These are phyloP conservation scores for Polietes domitor DNA, from an alignment of 2,888 invertebrate genomes.

Conservation along the genomic window DNA sequence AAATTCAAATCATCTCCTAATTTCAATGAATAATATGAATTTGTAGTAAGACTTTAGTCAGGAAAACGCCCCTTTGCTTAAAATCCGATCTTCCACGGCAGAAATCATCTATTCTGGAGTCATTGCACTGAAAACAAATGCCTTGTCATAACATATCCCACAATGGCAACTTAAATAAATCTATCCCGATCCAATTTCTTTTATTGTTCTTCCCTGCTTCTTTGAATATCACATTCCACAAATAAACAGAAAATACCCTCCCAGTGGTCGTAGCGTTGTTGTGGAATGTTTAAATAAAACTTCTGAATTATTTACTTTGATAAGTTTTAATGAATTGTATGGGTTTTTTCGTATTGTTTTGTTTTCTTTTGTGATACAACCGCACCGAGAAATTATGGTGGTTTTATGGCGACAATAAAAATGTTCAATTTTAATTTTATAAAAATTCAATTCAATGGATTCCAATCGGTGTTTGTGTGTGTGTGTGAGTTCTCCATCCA, in stretches of 20 bases:
- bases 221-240: too few relatives aligned
- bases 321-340: conserved; percentile 20
- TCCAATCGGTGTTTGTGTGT: not conserved
- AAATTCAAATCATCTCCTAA: too few relatives aligned
- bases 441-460: not conserved
- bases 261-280: not conserved
- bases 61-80: too few relatives aligned
- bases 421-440: not conserved
- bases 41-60: too few relatives aligned
- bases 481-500: not conserved
- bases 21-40: too few relatives aligned
- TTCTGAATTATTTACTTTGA: conserved; percentile 38
- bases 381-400: conserved; percentile 29
- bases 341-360: not conserved
- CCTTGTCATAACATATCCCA: too few relatives aligned
- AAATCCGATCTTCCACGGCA: too few relatives aligned
- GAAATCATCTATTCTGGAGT: too few relatives aligned
- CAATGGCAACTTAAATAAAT: too few relatives aligned
- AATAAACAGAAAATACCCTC: not conserved
- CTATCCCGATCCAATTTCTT: too few relatives aligned
- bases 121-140: too few relatives aligned
- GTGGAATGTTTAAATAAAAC: conserved; percentile 11
- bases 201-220: too few relatives aligned
- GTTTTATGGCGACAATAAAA: conserved; percentile 16
- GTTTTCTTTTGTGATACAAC: conserved; percentile 3